These are phyloP conservation scores for Carollia perspicillata DNA, from an alignment of 2,113 vertebrate genomes.

Conservation along the genomic window DNA sequence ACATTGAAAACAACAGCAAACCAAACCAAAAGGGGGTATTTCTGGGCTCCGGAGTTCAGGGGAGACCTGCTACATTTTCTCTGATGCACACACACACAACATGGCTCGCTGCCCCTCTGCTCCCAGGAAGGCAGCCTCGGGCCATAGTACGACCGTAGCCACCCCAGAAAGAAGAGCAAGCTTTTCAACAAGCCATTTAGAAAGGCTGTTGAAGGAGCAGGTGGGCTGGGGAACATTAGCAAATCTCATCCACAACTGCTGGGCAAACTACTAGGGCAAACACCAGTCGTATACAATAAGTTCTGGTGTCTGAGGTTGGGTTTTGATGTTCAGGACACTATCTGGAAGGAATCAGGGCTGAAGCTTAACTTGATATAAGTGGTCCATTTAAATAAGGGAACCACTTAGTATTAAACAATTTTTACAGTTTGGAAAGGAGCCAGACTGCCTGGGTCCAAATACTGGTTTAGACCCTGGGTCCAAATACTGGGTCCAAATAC, in stretches of 20 bases:
- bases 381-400: neutral
- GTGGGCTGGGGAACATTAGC: neutral
- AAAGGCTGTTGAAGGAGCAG: neutral
- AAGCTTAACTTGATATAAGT: neutral
- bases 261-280: neutral
- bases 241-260: neutral
- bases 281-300: neutral
- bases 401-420: neutral
- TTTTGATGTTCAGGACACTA: neutral
- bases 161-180: neutral
- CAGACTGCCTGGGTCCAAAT: neutral
- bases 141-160: neutral
- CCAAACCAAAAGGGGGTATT: neutral
- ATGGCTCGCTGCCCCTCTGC: neutral
- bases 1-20: neutral
- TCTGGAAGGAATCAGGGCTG: neutral
- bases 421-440: neutral
- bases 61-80: neutral
- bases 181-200: neutral
- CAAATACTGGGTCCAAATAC: neutral
- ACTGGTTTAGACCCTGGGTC: neutral
- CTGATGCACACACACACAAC: neutral
- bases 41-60: neutral
- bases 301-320: neutral
- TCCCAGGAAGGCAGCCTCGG: neutral